Conservation (phyloP, 2,888 invertebrate species). For the Meganola albula region DNA sequence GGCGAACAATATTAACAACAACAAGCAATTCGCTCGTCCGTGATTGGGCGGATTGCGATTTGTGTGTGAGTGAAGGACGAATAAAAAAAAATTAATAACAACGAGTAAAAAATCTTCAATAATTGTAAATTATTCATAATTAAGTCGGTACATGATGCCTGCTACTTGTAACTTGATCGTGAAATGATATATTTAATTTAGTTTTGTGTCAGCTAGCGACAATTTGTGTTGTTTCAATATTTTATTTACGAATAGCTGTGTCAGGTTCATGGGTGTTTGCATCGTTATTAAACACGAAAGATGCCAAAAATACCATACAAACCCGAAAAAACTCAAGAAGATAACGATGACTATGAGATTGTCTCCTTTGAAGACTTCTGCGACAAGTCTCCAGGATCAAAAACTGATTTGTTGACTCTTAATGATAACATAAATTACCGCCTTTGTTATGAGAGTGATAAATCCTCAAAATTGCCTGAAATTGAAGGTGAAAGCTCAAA, state of each 20-base stretch:
- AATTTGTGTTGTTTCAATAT: too few relatives aligned
- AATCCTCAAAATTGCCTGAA: conserved; percentile 43
- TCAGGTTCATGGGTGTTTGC: conserved; percentile 24
- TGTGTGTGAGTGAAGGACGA: too few relatives aligned
- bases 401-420: conserved; percentile 74
- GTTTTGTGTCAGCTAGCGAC: too few relatives aligned
- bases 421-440: conserved; percentile 75
- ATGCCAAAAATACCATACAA: conserved; percentile 73
- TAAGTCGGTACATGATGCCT: too few relatives aligned
- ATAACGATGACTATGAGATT: conserved; percentile 69
- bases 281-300: conserved; percentile 20
- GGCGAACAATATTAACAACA: too few relatives aligned
- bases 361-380: conserved; percentile 80
- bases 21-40: too few relatives aligned
- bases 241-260: conserved; percentile 20
- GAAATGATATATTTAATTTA: neutral
- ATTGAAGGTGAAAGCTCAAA: conserved; percentile 55
- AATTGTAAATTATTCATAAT: too few relatives aligned
- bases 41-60: too few relatives aligned
- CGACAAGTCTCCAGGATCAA: conserved; percentile 70
- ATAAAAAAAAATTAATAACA: too few relatives aligned
- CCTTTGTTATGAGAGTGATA: conserved; percentile 64
- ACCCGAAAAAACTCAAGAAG: conserved; percentile 55
- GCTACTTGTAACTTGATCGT: too few relatives aligned
- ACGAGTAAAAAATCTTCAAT: too few relatives aligned